Evolutionary conservation across 2,113 vertebrate genomes (phyloP), one percentile per base, ranked within the genome.

Genomic region (Tichodroma muraria): DNA sequence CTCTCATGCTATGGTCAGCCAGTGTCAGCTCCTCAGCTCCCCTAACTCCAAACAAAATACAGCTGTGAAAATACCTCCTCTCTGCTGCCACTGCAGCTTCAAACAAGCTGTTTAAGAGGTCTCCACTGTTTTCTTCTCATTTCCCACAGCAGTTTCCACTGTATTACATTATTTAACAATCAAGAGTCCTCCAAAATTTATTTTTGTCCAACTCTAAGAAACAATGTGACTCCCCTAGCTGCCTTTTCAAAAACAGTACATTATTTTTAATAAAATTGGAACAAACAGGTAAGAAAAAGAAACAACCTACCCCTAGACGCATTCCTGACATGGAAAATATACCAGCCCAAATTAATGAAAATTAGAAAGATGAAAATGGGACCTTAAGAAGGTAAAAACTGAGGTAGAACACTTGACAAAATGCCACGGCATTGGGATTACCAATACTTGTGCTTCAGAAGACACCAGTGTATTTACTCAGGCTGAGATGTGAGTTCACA

Each of bases 1-100:
- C 72, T 90, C 79, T 90, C 80, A 85, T 72, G 70, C 70, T 89
- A 80, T 44, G 27, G 94, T 94, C 57, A 91, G 80, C 60, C 84
- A 71, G 75, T 30, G 49, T 96, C 91, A 95, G 89, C 82, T 95
- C 47, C 72, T 90, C 80, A 88, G 69, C 60, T 94, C 37, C 84
- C 52, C 76, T 72, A 91, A 85, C 69, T 93, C 91, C 88, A 95
- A 95, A 93, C 88, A 95, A 96, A 95, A 97, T 83, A 91, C 94
- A 96, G 96, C 94, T 96, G 95, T 93, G 76, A 96, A 97, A 96
- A 97, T 78, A 95, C 37, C 57, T 66, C 85, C 79, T 87, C 82
- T 88, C 54, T 5, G 15, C 76, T 86, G 85, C 76, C 0, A 4
- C 75, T 90, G 88, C 77, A 95, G 84, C 56, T 93, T 90, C 89